A percentile compares a stretch with the other conserved stretches of the same genome.
Evolutionary conservation across 2,113 vertebrate genomes (phyloP).

Genomic region (Caloenas nicobarica): DNA sequence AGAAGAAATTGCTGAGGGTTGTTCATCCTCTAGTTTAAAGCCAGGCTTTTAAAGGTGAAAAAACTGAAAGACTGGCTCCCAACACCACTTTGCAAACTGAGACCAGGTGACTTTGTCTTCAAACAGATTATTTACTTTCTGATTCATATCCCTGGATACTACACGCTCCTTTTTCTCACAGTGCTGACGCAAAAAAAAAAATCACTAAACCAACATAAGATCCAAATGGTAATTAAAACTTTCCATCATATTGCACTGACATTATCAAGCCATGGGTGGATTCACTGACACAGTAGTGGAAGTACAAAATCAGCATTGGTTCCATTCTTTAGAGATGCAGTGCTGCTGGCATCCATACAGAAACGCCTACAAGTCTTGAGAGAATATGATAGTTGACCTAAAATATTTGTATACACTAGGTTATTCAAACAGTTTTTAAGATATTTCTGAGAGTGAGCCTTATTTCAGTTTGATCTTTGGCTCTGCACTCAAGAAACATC

Average conservation of each 20-base stretch:
- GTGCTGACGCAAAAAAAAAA: neutral
- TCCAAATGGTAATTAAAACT: conserved; percentile 23
- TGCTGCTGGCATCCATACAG: conserved; percentile 36
- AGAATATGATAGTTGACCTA: conserved; percentile 56
- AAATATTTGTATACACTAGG: conserved; percentile 62
- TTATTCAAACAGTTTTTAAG: conserved; percentile 62
- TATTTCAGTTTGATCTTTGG: conserved; percentile 59
- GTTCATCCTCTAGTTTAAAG: neutral
- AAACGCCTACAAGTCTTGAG: conserved; percentile 59
- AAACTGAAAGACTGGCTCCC: neutral
- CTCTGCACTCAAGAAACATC: conserved; percentile 17
- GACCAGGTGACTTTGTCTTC: neutral
- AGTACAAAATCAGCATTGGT: conserved; percentile 30
- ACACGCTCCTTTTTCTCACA: neutral
- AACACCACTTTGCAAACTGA: neutral
- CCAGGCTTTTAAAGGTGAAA: neutral
- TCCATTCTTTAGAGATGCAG: conserved; percentile 57
- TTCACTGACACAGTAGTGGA: conserved; percentile 54
- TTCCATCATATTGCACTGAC: conserved; percentile 35
- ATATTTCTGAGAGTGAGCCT: conserved; percentile 37
- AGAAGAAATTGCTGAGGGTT: neutral
- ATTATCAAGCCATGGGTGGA: conserved; percentile 45
- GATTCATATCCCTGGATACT: neutral
- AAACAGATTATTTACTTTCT: neutral
- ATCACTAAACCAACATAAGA: neutral